Conservation (phyloP, 2,113 vertebrate species). For the Pampusana beccarii region DNA sequence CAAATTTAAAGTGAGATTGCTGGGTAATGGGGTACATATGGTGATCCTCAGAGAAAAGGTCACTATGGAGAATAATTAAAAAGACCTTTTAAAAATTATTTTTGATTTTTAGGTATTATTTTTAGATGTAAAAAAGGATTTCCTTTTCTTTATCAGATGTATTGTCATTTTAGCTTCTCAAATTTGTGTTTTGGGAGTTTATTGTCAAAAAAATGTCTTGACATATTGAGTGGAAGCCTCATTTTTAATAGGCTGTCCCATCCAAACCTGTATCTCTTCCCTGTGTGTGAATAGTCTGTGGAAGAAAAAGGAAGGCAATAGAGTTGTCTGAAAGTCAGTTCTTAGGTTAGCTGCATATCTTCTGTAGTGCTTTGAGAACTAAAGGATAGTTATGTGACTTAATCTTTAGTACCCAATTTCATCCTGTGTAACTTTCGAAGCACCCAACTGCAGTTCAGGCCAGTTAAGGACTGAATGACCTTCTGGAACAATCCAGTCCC, state of each 20-base stretch:
- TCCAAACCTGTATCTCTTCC: background rate
- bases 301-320: background rate
- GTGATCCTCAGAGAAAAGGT: slow-evolving; percentile 54
- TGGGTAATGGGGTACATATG: slow-evolving; percentile 44
- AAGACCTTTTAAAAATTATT: background rate
- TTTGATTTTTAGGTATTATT: slow-evolving; percentile 43
- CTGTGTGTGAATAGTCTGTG: background rate
- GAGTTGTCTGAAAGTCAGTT: background rate
- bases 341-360: background rate
- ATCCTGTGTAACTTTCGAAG: background rate
- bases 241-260: background rate
- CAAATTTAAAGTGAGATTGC: slow-evolving; percentile 38
- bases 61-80: slow-evolving; percentile 50
- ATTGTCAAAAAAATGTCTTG: background rate
- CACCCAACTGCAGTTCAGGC: background rate
- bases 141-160: background rate
- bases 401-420: background rate
- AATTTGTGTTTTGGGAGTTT: background rate
- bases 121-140: slow-evolving; percentile 41
- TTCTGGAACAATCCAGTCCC: background rate
- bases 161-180: slow-evolving; percentile 4
- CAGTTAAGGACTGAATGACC: background rate
- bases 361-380: background rate
- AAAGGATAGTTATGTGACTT: background rate
- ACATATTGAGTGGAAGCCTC: background rate